phyloP scores from a whole-genome alignment of 2,113 vertebrate genomes.

The Plecotus auritus region DNA sequence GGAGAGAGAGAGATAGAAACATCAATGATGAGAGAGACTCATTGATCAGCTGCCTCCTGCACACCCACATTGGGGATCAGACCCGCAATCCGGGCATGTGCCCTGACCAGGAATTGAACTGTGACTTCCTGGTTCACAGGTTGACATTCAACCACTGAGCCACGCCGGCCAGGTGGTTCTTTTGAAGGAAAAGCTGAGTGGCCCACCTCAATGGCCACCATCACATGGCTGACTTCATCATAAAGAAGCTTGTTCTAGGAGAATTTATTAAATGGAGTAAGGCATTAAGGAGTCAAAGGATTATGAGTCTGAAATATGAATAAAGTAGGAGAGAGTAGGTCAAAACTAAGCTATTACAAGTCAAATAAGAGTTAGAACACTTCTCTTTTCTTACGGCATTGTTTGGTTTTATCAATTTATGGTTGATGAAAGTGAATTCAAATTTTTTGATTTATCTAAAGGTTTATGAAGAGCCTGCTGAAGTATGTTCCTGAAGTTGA shows the following conservation, averaged over 20 bases:
- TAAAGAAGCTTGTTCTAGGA: not conserved
- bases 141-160: no score
- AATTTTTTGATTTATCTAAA: not conserved
- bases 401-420: not conserved
- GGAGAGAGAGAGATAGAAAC: no score
- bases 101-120: no score
- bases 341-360: not conserved
- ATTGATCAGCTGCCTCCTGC: no score
- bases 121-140: no score
- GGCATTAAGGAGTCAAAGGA: not conserved
- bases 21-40: no score
- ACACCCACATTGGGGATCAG: no score
- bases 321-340: not conserved
- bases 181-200: not conserved
- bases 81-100: no score
- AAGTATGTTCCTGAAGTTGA: not conserved
- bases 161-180: not conserved
- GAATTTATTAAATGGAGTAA: not conserved
- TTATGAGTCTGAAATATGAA: not conserved
- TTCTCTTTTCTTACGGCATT: not conserved
- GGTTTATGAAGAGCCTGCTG: not conserved
- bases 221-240: not conserved
- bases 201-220: not conserved
- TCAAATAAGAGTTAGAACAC: not conserved
- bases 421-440: not conserved